Base-by-base conservation (phyloP, 2,797 vertebrate genomes). In the Eptatretus atami region DNA sequence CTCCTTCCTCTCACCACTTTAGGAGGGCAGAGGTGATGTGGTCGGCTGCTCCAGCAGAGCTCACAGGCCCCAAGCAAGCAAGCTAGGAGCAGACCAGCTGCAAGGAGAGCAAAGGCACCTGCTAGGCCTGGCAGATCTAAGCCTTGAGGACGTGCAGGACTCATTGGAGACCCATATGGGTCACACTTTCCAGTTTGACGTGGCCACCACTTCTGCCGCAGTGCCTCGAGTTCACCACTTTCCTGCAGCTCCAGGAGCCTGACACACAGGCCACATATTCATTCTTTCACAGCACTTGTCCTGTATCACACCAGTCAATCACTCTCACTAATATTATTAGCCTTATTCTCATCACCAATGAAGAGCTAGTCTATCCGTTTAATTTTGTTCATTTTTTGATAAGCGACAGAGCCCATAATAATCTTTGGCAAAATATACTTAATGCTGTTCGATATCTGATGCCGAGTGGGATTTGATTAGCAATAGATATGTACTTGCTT, bases 11-110 rank as follows among this genome's bases (percentile, higher is more conserved):
- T 44, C 31, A 44, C 31, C 57, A 61, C 57, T n/a, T 61, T 61
- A 12, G 57, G 57, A n/a, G 57, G 57, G 57, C 57, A 61, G n/a
- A 61, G 57, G 57, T 61, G n/a, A 10, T 24, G n/a, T n/a, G 57
- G 25, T n/a, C 57, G 57, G n/a, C 57, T n/a, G 57, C 25, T n/a
- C 57, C 57, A 61, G 57, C 57, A 61, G n/a, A 25, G n/a, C 57
- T 61, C 57, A 12, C 57, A 61, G 57, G 57, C 57, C n/a, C 57
- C 57, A n/a, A 61, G 57, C 57, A 61, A 25, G 57, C 57, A 61
- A 11, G 57, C 57, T 24, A 61, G 57, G 10, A 61, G 57, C 57
- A 61, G 57, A 25, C 57, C 57, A 10, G 57, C 57, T n/a, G 57
- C 57, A n/a, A 61, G 57, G n/a, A 61, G n/a, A 25, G 57, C 57